These are phyloP conservation scores for Clarias gariepinus DNA, from an alignment of 2,113 vertebrate species.

Conservation along the genomic window DNA sequence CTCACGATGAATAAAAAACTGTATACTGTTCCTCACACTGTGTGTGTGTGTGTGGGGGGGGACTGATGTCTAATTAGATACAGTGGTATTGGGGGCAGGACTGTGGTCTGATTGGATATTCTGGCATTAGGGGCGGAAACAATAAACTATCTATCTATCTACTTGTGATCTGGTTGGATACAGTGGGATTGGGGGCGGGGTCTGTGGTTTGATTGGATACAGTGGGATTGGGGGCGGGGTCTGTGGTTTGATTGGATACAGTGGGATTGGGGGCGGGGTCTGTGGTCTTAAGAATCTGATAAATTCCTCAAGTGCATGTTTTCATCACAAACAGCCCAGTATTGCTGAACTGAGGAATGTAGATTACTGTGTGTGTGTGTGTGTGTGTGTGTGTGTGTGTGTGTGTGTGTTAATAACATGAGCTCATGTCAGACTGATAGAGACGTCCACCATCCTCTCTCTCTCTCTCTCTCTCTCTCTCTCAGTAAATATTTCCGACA, in stretches of 20 bases:
- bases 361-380: background rate
- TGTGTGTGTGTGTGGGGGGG: too few species aligned
- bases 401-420: background rate
- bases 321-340: background rate
- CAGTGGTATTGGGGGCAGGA: background rate
- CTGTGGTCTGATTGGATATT: background rate
- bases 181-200: background rate
- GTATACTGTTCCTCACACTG: too few species aligned
- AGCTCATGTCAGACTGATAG: background rate
- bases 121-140: background rate
- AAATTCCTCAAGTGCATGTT: background rate
- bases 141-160: too few species aligned
- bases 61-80: background rate
- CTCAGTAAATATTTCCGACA: slow-evolving; percentile 49
- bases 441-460: background rate
- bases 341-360: background rate
- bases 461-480: background rate
- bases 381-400: background rate
- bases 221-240: background rate
- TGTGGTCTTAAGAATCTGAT: background rate
- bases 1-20: too few species aligned
- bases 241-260: background rate
- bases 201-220: background rate
- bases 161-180: background rate
- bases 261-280: background rate